These are phyloP conservation scores for Sitobion miscanthi DNA, from an alignment of 1,140 invertebrate species.

Conservation along the genomic window DNA sequence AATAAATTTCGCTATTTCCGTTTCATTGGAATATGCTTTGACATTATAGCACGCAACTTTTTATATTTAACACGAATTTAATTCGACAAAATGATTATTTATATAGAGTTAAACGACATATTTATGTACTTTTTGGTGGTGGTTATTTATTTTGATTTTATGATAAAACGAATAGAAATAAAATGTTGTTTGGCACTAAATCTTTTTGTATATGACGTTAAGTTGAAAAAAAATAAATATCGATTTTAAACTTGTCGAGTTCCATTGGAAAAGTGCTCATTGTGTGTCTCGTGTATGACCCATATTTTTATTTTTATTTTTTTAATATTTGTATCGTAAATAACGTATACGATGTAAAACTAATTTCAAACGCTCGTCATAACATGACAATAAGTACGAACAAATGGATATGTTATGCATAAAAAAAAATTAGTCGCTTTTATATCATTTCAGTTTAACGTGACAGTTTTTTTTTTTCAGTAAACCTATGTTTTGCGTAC, in stretches of 20 bases:
- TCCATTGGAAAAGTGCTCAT: background rate
- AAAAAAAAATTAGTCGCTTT: background rate
- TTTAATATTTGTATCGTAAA: background rate
- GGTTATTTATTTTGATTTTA: constrained; percentile 9
- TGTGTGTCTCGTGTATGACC: background rate
- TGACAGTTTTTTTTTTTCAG: background rate
- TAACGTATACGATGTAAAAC: background rate
- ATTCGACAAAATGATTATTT: constrained; percentile 21
- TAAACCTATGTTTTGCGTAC: background rate
- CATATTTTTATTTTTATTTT: background rate
- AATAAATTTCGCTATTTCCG: constrained; percentile 14
- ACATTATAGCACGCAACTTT: constrained; percentile 11
- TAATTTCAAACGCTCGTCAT: background rate
- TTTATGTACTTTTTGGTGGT: background rate
- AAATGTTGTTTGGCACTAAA: constrained; percentile 13
- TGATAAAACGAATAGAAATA: background rate
- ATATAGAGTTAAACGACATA: background rate
- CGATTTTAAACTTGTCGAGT: background rate
- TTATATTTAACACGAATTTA: constrained; percentile 9
- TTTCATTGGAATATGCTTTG: constrained; percentile 5
- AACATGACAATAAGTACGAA: background rate
- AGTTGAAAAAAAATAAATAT: background rate
- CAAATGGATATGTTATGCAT: background rate
- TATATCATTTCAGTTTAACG: background rate
- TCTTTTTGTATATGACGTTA: background rate